Conservation (phyloP, 2,797 vertebrate species). For the Hemibagrus guttatus region DNA sequence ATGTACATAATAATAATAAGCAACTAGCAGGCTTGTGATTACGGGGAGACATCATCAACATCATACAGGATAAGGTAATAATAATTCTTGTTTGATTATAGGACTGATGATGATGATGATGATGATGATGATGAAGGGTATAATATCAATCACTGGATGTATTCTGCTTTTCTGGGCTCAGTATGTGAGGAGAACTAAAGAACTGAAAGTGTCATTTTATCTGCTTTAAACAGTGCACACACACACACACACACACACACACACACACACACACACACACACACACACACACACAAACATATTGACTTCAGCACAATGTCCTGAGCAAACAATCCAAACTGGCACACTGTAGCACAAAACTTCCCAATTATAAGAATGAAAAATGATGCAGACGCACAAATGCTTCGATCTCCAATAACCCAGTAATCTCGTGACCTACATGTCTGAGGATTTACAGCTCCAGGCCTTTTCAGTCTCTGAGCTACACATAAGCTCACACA, state of each 20-base stretch:
- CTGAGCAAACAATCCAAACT: constrained; percentile 43
- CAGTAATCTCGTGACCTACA: constrained; percentile 54
- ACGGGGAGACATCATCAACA: neutral
- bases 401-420: constrained; percentile 49
- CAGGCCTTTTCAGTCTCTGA: neutral
- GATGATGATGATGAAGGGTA: neutral
- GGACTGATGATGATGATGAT: neutral
- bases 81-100: constrained; percentile 10
- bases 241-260: neutral
- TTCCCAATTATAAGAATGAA: constrained; percentile 54
- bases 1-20: constrained; percentile 30
- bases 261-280: constrained; percentile 54
- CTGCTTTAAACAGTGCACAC: neutral
- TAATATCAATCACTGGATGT: constrained; percentile 3
- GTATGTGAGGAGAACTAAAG: constrained; percentile 2
- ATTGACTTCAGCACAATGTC: constrained; percentile 20
- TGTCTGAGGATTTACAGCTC: constrained; percentile 44
- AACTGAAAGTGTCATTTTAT: constrained; percentile 9
- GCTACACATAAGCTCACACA: neutral
- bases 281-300: constrained; percentile 3
- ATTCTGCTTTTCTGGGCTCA: neutral
- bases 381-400: constrained; percentile 42
- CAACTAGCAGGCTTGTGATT: neutral
- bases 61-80: neutral
- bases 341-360: constrained; percentile 38